Evolutionary conservation across 2,797 vertebrate genomes (phyloP).

Genomic region (Parauchenoglanis punctatus): DNA sequence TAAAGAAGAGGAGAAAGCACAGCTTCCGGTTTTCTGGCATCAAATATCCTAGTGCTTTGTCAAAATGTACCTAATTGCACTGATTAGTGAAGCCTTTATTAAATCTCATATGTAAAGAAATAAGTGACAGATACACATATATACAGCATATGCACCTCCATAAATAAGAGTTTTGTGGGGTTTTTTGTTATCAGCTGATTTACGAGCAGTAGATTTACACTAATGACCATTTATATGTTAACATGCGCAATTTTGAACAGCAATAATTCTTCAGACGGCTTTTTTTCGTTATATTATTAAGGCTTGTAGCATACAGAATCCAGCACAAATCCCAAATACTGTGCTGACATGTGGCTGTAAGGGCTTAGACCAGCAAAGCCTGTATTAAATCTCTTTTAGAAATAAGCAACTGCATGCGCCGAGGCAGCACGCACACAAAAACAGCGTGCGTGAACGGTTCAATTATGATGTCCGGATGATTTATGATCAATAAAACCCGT

Average conservation of each 20-base stretch:
- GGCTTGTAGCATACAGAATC: background rate
- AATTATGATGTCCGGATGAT: conserved; percentile 70
- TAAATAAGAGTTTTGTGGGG: background rate
- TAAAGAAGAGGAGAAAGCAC: background rate
- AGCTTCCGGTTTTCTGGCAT: background rate
- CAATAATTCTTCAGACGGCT: background rate
- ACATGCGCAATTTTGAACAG: background rate
- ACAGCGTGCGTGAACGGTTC: conserved; percentile 65
- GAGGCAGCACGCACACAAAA: background rate
- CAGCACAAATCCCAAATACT: background rate
- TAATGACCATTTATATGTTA: background rate
- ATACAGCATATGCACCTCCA: background rate
- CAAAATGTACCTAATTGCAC: background rate
- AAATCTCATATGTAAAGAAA: background rate
- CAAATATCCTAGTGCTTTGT: background rate
- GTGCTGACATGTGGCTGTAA: conserved; percentile 56
- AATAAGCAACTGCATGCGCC: conserved; percentile 43
- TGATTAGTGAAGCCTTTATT: background rate
- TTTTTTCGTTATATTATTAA: background rate
- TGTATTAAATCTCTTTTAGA: conserved; percentile 52
- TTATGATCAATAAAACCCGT: conserved; percentile 73
- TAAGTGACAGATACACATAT: background rate
- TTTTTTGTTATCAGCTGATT: background rate
- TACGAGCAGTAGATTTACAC: background rate
- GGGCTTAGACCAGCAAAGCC: conserved; percentile 38